These are phyloP conservation scores for Morpho deidamia DNA, from an alignment of 2,888 invertebrate species.

Conservation along the genomic window DNA sequence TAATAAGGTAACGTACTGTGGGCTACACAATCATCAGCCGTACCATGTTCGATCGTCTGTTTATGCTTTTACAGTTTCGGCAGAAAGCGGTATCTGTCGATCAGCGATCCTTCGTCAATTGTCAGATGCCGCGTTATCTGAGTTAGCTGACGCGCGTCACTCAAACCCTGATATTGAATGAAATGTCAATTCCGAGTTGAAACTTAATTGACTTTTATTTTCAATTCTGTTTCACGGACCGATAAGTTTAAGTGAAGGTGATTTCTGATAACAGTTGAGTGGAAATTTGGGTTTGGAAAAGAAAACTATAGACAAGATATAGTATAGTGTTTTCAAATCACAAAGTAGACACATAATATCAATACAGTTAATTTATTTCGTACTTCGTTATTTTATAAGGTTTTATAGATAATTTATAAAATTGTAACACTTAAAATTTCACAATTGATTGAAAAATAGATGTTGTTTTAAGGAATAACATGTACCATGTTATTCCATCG, in stretches of 20 bases:
- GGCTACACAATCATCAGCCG: too few species aligned
- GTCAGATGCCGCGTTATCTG: slow-evolving; percentile 55
- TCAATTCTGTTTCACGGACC: slow-evolving; percentile 12
- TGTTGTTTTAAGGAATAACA: too few species aligned
- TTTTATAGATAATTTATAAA: too few species aligned
- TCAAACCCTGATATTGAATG: slow-evolving; percentile 47
- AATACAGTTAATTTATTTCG: too few species aligned
- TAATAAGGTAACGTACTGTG: too few species aligned
- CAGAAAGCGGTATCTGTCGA: slow-evolving; percentile 26
- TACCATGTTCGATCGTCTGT: too few species aligned
- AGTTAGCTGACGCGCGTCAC: slow-evolving; percentile 47
- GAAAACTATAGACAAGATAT: background rate
- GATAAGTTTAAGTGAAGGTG: slow-evolving; percentile 5
- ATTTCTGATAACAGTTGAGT: slow-evolving; percentile 2
- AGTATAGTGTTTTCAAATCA: too few species aligned
- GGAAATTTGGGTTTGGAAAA: background rate
- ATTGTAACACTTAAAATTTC: too few species aligned
- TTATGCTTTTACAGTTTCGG: background rate
- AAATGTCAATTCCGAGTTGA: slow-evolving; percentile 46
- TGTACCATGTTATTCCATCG: too few species aligned
- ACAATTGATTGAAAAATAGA: too few species aligned
- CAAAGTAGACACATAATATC: too few species aligned
- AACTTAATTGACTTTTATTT: slow-evolving; percentile 27
- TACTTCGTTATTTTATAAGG: too few species aligned
- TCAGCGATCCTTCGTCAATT: slow-evolving; percentile 58